Percentiles rank a stretch among this genome's conserved stretches.
Evolutionary conservation across 2,888 invertebrate genomes (phyloP).

Genomic region (Campaea margaritaria): DNA sequence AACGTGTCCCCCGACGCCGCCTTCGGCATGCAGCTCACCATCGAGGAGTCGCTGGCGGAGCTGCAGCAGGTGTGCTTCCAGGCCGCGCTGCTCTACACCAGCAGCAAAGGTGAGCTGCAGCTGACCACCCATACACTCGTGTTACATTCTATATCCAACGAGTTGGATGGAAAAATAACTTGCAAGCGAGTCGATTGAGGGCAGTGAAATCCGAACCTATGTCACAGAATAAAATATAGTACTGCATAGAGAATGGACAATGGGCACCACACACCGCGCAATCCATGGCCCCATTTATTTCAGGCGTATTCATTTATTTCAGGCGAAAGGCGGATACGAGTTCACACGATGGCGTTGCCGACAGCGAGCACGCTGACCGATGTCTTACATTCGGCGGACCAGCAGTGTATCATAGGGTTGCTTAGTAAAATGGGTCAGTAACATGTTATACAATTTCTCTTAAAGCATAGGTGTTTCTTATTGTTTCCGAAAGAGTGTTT

Average conservation of each 20-base stretch:
- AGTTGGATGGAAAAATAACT: too few species aligned
- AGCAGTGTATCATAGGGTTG: constrained; percentile 96
- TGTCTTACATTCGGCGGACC: constrained; percentile 95
- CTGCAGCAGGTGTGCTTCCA: constrained; percentile 97
- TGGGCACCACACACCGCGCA: too few species aligned
- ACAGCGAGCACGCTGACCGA: constrained; percentile 94
- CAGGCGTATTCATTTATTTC: constrained; percentile 31
- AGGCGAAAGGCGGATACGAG: constrained; percentile 98
- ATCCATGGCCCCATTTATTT: background rate
- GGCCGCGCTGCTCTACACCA: constrained; percentile 98
- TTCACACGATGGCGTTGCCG: constrained; percentile 98
- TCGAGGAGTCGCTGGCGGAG: constrained; percentile 95
- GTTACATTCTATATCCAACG: too few species aligned
- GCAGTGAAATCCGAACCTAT: too few species aligned
- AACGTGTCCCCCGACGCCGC: constrained; percentile 99
- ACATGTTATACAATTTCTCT: too few species aligned
- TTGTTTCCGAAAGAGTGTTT: too few species aligned
- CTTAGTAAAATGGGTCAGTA: constrained; percentile 97
- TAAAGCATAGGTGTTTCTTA: too few species aligned
- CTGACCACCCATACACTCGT: background rate
- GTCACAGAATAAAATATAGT: too few species aligned
- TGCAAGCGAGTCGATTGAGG: too few species aligned
- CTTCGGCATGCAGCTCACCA: constrained; percentile 98
- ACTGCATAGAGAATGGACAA: too few species aligned
- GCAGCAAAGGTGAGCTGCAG: constrained; percentile 73